Evolutionary conservation across 2,113 vertebrate species (phyloP).

Genomic region (Hylia prasina): DNA sequence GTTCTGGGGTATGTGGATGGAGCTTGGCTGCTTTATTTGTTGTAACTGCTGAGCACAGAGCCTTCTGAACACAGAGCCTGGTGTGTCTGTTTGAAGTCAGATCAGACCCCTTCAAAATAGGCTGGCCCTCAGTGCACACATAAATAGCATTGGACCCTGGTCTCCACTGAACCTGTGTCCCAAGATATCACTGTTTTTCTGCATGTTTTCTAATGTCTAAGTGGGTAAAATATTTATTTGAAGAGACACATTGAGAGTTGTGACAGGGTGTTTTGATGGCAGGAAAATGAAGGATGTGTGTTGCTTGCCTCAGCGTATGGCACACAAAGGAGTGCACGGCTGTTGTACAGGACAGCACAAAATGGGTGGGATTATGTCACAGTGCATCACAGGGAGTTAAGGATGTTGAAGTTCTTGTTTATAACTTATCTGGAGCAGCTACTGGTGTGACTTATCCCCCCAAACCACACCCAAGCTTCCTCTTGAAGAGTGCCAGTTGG

Average conservation of each 20-base stretch:
- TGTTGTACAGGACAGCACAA: not conserved
- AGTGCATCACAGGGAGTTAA: not conserved
- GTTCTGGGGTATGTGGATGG: not conserved
- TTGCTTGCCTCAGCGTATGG: not conserved
- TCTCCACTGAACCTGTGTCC: not conserved
- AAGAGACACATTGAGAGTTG: fast-evolving
- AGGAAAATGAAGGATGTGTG: not conserved
- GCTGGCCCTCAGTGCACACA: not conserved
- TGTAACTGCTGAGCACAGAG: not conserved
- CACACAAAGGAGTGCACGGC: fast-evolving
- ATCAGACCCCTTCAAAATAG: not conserved
- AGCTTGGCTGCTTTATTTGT: not conserved
- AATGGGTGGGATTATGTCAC: not conserved
- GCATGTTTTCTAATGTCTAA: not conserved
- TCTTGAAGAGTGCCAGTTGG: not conserved
- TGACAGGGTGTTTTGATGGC: not conserved
- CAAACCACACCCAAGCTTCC: not conserved
- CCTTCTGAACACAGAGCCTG: not conserved
- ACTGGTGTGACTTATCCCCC: not conserved
- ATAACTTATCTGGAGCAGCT: not conserved
- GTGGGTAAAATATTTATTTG: not conserved
- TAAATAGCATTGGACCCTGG: not conserved
- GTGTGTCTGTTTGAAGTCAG: not conserved
- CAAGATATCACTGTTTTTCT: not conserved
- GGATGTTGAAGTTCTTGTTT: not conserved